Evolutionary conservation across 2,113 vertebrate genomes (phyloP), one percentile per base, ranked within the genome.

Genomic region (Daphoenositta chrysoptera): DNA sequence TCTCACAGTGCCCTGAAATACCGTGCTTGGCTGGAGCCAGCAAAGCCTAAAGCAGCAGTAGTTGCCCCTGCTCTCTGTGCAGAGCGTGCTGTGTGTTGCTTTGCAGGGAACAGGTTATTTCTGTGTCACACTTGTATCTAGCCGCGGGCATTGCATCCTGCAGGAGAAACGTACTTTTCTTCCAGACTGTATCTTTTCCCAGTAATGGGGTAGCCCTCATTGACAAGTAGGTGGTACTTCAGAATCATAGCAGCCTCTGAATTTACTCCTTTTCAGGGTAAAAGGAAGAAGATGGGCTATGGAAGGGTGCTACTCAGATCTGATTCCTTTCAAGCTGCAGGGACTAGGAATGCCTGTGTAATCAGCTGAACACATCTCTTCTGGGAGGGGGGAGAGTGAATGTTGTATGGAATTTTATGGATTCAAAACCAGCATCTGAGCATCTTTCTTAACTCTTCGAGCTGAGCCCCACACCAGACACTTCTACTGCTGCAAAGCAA

Each of bases 21-120:
- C 75, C 13, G 3, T 1, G 4, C n/a, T 92, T 0, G 0, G 18
- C 57, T 82, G 58, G 10, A 61, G 47, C 24, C 10, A 4, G 58
- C 15, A 8, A 50, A 78, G 47, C 44, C 56, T 33, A 8, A 21
- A 63, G 92, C 84, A 60, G 47, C 77, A 63, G 42, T 5, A 13
- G 50, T 24, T 22, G 18, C 50, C 27, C 20, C 18, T 47, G 70
- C 30, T 51, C 0, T 1, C 30, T 33, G 30, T 68, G 64, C 60
- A 45, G 87, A 44, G 35, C 0, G 0, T 11, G 75, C 86, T 47
- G 35, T 56, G 70, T 71, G 50, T 7, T 7, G 2, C 9, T 3
- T 57, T 31, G 56, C 56, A 57, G 35, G 39, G 37, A 63, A 10
- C 56, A 42, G 27, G 45, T 48, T 60, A 15, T 72, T 83, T 83